phyloP scores from a whole-genome alignment of 2,797 vertebrate species.

The Semotilus atromaculatus region DNA sequence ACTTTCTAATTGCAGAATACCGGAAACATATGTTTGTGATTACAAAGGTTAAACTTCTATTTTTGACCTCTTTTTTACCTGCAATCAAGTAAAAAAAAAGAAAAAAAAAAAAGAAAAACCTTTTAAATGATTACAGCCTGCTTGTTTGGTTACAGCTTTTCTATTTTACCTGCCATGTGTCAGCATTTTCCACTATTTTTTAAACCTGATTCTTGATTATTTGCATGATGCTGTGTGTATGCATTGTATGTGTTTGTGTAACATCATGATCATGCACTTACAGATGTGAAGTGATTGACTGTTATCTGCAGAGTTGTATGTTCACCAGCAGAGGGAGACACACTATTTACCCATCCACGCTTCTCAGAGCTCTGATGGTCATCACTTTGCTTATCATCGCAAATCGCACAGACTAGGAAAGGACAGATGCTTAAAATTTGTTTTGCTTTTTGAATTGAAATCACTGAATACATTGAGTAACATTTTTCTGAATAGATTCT shows the following conservation, averaged over 20 bases:
- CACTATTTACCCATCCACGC: conserved; percentile 21
- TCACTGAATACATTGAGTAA: background rate
- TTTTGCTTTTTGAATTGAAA: background rate
- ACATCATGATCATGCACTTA: background rate
- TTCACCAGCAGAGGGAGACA: conserved; percentile 49
- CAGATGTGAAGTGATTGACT: background rate
- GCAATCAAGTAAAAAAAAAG: background rate
- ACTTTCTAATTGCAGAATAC: background rate
- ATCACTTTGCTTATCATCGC: background rate
- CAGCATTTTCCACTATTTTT: conserved; percentile 29
- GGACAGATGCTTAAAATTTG: background rate
- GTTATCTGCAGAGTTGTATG: background rate
- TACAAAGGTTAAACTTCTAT: background rate
- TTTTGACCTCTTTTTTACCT: conserved; percentile 9
- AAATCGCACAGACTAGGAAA: background rate
- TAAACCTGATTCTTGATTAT: background rate
- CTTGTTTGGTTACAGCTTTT: background rate
- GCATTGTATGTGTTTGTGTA: background rate
- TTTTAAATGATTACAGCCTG: background rate
- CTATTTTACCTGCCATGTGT: conserved; percentile 6
- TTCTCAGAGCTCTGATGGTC: background rate
- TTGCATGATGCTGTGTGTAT: background rate
- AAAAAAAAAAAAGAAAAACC: background rate
- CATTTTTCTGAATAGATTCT: background rate
- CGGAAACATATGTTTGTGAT: conserved; percentile 11